Base-by-base conservation (phyloP, 2,888 invertebrate genomes). In the Noctua comes region DNA sequence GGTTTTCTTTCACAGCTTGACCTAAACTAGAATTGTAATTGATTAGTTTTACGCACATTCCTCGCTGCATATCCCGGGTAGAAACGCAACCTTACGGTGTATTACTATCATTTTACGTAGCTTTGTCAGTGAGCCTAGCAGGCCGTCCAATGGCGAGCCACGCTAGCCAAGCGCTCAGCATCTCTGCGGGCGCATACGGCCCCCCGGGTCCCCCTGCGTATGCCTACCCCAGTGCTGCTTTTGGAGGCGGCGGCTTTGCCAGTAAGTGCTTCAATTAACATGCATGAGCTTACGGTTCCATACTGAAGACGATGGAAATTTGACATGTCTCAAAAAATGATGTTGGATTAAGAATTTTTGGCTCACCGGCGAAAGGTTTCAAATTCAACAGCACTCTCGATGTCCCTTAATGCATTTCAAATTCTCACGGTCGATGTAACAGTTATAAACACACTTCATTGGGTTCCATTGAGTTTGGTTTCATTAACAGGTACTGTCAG, bases 71-170 rank as follows among this genome's bases (percentile, higher is more conserved):
- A 62, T 31, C 31, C 18, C 62, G 8, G 31, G 21, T 21, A 5
- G 62, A 62, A 31, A 31, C 21, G 21, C 11, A 36, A 21, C 64
- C 64, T 64, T 1, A 64, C 36, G 36, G 64, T 11, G 36, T 27
- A 43, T 66, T 43, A 43, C 21, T 64, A 18, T 73, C n/a, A 64
- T 84, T 76, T 48, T 68, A 48, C 79, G 21, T 79, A 90, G 88
- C 87, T 71, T 73, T 85, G 16, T 86, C 88, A 43, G 77, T 86
- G 62, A 88, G 83, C 80, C 75, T 80, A 65, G 84, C 82, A 21
- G 21, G 82, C 13, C 76, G 85, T 13, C 85, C 88, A 2, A 84
- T 82, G 78, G 80, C 82, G 40, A 79, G 76, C 62, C 84, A 80
- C 87, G 86, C 77, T 13, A 73, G 54, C 54, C 79, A 80, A 36